phyloP scores from a whole-genome alignment of 2,113 vertebrate species.

The Blennius ocellaris region DNA sequence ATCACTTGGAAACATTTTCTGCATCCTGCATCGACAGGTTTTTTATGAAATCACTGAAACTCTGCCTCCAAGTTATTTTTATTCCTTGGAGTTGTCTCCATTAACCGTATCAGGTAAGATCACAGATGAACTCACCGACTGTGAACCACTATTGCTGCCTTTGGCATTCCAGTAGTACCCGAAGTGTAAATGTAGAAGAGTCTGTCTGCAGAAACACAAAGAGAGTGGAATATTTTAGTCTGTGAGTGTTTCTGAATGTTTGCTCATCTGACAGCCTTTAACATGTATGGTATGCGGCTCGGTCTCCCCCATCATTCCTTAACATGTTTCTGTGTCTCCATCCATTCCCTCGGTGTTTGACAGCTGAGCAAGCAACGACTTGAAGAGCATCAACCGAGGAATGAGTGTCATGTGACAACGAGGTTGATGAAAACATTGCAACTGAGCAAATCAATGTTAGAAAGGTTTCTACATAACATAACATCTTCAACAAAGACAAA shows the following conservation, averaged over 20 bases:
- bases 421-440: slow-evolving; percentile 22
- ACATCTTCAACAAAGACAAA: too few species aligned
- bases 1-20: too few species aligned
- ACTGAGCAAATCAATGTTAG: not conserved
- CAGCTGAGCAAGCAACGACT: slow-evolving; percentile 60
- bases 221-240: not conserved
- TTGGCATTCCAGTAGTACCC: slow-evolving; percentile 91
- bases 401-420: slow-evolving; percentile 58
- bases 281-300: slow-evolving; percentile 3
- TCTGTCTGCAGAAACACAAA: slow-evolving; percentile 74
- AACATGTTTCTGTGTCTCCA: slow-evolving; percentile 28
- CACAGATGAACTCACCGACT: slow-evolving; percentile 85
- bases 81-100: not conserved
- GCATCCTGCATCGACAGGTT: too few species aligned
- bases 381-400: slow-evolving; percentile 47
- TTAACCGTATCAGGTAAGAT: not conserved
- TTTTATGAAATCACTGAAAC: too few species aligned
- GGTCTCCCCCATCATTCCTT: slow-evolving; percentile 8
- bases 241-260: not conserved
- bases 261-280: not conserved
- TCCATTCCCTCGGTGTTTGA: not conserved
- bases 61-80: not conserved
- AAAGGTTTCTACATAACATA: too few species aligned
- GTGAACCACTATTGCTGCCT: slow-evolving; percentile 91
- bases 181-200: slow-evolving; percentile 94